Base-by-base conservation (phyloP, 2,888 invertebrate genomes). In the Stratiomys singularior region DNA sequence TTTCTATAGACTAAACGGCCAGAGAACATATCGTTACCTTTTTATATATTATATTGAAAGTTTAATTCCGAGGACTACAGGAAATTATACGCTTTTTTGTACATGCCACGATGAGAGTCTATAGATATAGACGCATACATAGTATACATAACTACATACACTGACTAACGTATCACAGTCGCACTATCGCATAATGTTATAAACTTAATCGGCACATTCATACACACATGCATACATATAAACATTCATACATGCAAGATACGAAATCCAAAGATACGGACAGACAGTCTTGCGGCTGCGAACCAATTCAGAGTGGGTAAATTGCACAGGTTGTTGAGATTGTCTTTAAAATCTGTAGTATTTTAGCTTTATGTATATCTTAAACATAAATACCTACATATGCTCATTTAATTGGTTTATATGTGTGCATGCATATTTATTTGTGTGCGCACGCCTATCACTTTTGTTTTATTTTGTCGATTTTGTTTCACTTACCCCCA, bases 21-120 rank as follows among this genome's bases (percentile, higher is more conserved):
- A 27, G 63, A 77, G 77, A 77, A 77, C 69, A 64, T 56, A 66
- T 79, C 77, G 25, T 77, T 69, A 77, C 47, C 78, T 78, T 79
- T 78, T 79, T 79, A 77, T 79, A 79, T 78, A 79, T 72, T 71
- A 79, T 79, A 79, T 76, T 72, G 78, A 78, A 78, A 78, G 76
- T 79, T 77, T 76, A 69, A 77, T 80, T 78, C 77, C 80, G 80
- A 80, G 80, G 80, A 80, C 80, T 80, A 78, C 80, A 80, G 80
- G 80, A 80, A 80, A 80, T 80, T 66, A 64, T 47, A 58, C 47
- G 23, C 60, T 58, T 74, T 72, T 74, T 60, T 72, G 69, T 47
- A 69, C 69, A 72, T 58, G 58, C 13, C 28, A 21, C 74, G 58
- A 21, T 46, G 69, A 69, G 46, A 69, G 18, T 21, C 30, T 69